A percentile compares a stretch with the other conserved stretches of the same genome.
Conservation (phyloP, 2,113 vertebrate genomes). For the Etia nguti region DNA sequence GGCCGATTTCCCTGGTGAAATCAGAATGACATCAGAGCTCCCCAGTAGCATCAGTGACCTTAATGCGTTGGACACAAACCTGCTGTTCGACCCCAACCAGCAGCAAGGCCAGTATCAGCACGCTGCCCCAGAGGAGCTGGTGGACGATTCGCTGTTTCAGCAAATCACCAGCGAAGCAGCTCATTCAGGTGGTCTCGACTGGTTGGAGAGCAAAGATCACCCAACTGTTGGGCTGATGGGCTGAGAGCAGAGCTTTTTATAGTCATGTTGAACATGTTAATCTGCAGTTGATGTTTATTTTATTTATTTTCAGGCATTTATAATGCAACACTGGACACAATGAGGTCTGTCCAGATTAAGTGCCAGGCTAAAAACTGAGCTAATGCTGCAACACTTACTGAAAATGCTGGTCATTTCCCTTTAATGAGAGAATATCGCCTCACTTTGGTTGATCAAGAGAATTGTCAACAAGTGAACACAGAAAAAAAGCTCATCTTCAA, state of each 20-base stretch:
- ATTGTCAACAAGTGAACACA: constrained; percentile 4
- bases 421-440: constrained; percentile 8
- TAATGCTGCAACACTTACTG: constrained; percentile 56
- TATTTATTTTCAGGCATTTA: constrained; percentile 53
- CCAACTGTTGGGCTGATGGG: constrained; percentile 96
- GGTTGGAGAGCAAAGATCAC: constrained; percentile 98
- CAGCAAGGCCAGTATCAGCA: constrained; percentile 94
- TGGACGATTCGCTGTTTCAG: constrained; percentile 92
- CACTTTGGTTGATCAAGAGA: constrained; percentile 4
- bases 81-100: constrained; percentile 93
- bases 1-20: constrained; percentile 84
- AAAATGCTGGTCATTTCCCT: constrained; percentile 70
- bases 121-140: constrained; percentile 86
- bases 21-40: constrained; percentile 92
- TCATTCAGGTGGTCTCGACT: constrained; percentile 91
- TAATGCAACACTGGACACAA: constrained; percentile 82
- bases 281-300: constrained; percentile 29
- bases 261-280: constrained; percentile 26
- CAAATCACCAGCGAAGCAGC: constrained; percentile 91
- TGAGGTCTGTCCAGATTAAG: constrained; percentile 89
- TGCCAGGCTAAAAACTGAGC: constrained; percentile 87
- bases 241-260: constrained; percentile 71
- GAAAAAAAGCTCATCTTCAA: not conserved
- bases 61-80: constrained; percentile 91
- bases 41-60: constrained; percentile 95